Evolutionary conservation across 2,113 vertebrate genomes (phyloP), one percentile per base, ranked within the genome.

Genomic region (Vulpes ferrilata): DNA sequence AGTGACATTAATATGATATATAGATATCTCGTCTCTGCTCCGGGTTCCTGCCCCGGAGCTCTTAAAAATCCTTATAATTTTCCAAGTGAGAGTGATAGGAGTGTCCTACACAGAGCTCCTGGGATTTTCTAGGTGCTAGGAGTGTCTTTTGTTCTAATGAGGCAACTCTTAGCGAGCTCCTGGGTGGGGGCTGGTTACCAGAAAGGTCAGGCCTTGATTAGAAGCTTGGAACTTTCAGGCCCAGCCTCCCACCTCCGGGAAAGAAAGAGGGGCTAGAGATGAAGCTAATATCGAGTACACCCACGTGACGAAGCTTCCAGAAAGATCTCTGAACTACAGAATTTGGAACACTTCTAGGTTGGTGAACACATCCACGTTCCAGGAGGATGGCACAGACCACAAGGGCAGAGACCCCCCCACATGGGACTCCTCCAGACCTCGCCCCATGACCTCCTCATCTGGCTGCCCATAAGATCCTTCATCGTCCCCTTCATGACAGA

Each of bases 231-330:
- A 11, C 13, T 12, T 25, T 30, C 4, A 16, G 71, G 48, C 25
- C 2, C 43, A 1, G 27, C 38, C 7, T 76, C 43, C 0, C 30
- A 7, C 48, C 60, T 30, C 38, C 0, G 5, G 48, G 30, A 38
- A 23, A 38, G 30, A 38, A 15, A 23, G 62, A 13, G 7, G 13
- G 35, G 60, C 48, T 43, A 48, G 71, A 23, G n/a, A 57, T 19
- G 15, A 60, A n/a, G n/a, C 22, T 11, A 22, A 10, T 53, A 69
- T 10, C 0, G 3, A 30, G 8, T 23, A 10, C 0, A 11, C 59
- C 57, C 9, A 3, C 1, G 38, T 53, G 80, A 51, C 1, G 80
- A 51, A 10, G 22, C 38, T 16, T 10, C 43, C 57, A 25, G 11
- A 5, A 11, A 53, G 10, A 6, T 3, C 55, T n/a, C 55, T 3